Evolutionary conservation across 2,888 invertebrate species (phyloP), one percentile per base, ranked within the genome.

Genomic region (Slavum lentiscoides): DNA sequence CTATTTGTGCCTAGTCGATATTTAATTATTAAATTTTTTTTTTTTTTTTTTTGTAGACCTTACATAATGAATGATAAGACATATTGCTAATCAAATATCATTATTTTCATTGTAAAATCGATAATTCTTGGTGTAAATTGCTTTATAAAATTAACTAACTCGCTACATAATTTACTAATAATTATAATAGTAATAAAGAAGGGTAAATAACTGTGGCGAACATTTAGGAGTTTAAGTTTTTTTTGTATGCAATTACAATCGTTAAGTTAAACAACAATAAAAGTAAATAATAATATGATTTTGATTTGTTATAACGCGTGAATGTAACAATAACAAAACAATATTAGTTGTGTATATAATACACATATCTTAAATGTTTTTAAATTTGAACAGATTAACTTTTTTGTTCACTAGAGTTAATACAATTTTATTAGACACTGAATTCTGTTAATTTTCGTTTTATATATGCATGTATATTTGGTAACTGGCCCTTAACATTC

Each of bases 401-500:
- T 53, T 37, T 53, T 53, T 30, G 6, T 39, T 58, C 17, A 66
- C 17, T 39, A 66, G 19, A 58, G 17, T 66, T 58, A 74, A 55
- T 66, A 11, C 0, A 30, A 66, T 66, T 37, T 55, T 66, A 62
- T 9, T 76, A 76, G 58, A n/a, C 21, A 49, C 49, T 67, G 67
- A 68, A 19, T 68, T 59, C 67, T 67, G 9, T 68, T 67, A 75
- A 75, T 59, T 66, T 80, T 72, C 64, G 58, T 64, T 80, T 39
- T 72, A 80, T 58, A 30, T 72, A 58, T 80, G 80, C 80, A 80
- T 80, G 80, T 80, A 21, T 72, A 55, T 72, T 49, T 80, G 80
- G 72, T 80, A 80, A 72, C 64, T 62, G 80, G 80, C 80, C 80
- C 72, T 72, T 80, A 43, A 72, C 80, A 66, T 62, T 72, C 62